Evolutionary conservation across 2,113 vertebrate species (phyloP), one percentile per base, ranked within the genome.

Genomic region (Agapornis roseicollis): DNA sequence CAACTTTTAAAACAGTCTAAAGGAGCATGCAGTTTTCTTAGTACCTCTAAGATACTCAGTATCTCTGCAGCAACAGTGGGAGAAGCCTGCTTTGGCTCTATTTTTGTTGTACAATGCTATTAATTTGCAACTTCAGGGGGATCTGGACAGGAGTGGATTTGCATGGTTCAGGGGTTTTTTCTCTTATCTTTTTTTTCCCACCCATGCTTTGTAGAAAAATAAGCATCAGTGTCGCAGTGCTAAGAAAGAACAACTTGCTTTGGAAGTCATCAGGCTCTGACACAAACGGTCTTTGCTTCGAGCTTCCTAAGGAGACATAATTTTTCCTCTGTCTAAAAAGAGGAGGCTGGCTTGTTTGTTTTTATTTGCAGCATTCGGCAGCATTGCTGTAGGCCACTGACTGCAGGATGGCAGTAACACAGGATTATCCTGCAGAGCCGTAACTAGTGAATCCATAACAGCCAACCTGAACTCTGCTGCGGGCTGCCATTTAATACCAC

Each of bases 381-480:
- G 96, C 96, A 70, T 96, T 96, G 93, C 96, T 97, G 94, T 95
- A 97, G 96, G 96, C 96, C 95, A 85, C 33, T 53, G 76, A 15
- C 94, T 95, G 94, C 89, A 94, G 96, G 96, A 96, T 85, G 89
- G 97, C 96, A 77, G 96, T 71, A 94, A 71, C 95, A 94, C 95
- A 95, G 97, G 96, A 97, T 97, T 94, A 95, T 97, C 96, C 96
- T 97, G 96, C 95, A 50, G 96, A 96, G 96, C 85, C 42, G 24
- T 94, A 91, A 93, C 91, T 80, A 76, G 79, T 60, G 88, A 96
- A 91, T 90, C 94, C 84, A 81, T 84, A 95, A 96, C 80, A 96
- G 88, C 81, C 94, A 97, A 94, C 86, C 94, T 94, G 95, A 96
- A 88, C 94, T 95, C 96, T 94, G 95, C 95, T 95, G 96, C 24